Evolutionary conservation across 2,113 vertebrate species (phyloP).

Genomic region (Elephas maximus): DNA sequence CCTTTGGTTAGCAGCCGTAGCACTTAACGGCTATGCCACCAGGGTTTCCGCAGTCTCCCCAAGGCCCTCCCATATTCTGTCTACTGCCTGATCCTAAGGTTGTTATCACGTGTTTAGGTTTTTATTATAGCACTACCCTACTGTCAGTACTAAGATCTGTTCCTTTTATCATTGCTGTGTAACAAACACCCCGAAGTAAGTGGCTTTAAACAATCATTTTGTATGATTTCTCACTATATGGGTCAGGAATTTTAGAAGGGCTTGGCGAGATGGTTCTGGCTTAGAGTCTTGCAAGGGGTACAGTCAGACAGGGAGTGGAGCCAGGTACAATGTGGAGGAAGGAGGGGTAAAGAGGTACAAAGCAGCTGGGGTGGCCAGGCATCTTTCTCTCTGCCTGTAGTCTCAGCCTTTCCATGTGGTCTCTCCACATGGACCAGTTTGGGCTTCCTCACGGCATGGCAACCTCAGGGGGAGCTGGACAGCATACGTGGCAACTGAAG

Average conservation of each 20-base stretch:
- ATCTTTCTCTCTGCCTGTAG: constrained; percentile 20
- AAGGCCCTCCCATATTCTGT: constrained; percentile 1
- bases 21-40: too few species aligned
- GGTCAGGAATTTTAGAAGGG: constrained; percentile 33
- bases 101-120: neutral
- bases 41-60: neutral
- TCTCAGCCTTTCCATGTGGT: constrained; percentile 49
- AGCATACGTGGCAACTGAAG: constrained; percentile 46
- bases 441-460: constrained; percentile 56
- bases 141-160: neutral
- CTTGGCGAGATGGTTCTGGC: neutral
- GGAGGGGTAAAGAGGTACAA: neutral
- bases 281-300: constrained; percentile 1
- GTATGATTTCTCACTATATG: neutral
- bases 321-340: neutral
- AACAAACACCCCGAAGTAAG: neutral
- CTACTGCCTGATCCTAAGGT: constrained; percentile 5
- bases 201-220: constrained; percentile 27
- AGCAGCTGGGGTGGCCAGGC: neutral
- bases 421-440: constrained; percentile 56
- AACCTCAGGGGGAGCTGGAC: constrained; percentile 57
- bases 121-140: constrained; percentile 27
- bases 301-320: neutral
- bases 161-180: neutral
- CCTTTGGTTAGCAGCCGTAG: too few species aligned